These are phyloP conservation scores for Periplaneta americana DNA, from an alignment of 1,140 invertebrate species.

Conservation along the genomic window DNA sequence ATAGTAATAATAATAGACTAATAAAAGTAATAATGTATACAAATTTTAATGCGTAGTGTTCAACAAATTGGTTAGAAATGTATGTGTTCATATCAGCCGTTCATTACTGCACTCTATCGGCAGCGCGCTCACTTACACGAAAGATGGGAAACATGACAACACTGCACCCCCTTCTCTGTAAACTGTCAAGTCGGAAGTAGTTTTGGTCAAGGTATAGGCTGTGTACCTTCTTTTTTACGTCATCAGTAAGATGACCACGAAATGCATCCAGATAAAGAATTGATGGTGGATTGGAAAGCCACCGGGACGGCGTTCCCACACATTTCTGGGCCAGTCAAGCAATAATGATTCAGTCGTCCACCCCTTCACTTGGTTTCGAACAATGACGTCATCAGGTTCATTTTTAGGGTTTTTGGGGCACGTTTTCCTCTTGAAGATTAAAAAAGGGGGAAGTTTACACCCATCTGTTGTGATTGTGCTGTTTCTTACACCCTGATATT, in stretches of 20 bases:
- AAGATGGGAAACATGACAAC: too few species aligned
- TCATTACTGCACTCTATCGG: too few species aligned
- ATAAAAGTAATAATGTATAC: too few species aligned
- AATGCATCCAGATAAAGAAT: not conserved
- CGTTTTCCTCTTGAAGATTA: slow-evolving; percentile 6
- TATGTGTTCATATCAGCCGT: too few species aligned
- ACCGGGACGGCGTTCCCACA: not conserved
- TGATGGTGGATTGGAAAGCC: not conserved
- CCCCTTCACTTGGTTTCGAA: not conserved
- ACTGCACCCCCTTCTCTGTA: too few species aligned
- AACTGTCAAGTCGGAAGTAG: too few species aligned
- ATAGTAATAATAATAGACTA: too few species aligned
- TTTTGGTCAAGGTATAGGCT: too few species aligned
- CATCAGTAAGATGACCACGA: not conserved
- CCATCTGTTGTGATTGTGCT: not conserved
- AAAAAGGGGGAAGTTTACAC: slow-evolving; percentile 3
- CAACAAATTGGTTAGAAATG: too few species aligned
- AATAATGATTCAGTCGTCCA: not conserved
- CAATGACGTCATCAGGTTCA: not conserved
- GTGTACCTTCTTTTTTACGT: not conserved
- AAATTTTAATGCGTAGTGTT: too few species aligned
- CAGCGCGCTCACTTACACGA: too few species aligned
- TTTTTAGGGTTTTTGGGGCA: not conserved
- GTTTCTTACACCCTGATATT: not conserved
- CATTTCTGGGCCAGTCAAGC: not conserved